Evolutionary conservation across 2,113 vertebrate genomes (phyloP).

Genomic region (Callopanchax toddi): DNA sequence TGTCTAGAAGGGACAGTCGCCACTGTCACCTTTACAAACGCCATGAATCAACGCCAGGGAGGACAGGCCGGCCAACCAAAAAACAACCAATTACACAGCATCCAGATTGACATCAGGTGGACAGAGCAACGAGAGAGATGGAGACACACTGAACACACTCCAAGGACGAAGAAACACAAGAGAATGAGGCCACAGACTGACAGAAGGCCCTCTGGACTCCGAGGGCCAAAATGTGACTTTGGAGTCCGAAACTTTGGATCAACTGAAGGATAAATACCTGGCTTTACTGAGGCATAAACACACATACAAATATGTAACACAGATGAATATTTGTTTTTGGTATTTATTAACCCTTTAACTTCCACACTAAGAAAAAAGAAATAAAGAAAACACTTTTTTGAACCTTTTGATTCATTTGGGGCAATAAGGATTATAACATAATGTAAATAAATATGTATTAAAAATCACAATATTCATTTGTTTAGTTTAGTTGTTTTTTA

Average conservation of each 20-base stretch:
- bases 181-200: constrained; percentile 66
- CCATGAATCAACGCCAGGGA: constrained; percentile 75
- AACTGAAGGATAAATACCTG: constrained; percentile 1
- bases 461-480: no score
- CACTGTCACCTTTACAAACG: constrained; percentile 81
- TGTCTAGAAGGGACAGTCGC: constrained; percentile 79
- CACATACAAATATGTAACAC: background rate
- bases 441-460: no score
- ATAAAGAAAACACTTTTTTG: no score
- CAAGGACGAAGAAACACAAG: constrained; percentile 73
- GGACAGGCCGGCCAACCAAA: constrained; percentile 68
- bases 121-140: constrained; percentile 65
- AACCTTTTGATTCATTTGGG: no score
- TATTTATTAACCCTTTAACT: no score
- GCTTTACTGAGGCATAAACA: background rate
- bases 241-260: background rate
- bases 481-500: no score
- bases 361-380: no score
- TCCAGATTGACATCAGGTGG: constrained; percentile 78
- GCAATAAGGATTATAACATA: no score
- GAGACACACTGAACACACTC: constrained; percentile 59
- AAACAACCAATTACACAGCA: constrained; percentile 77
- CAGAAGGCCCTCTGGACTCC: constrained; percentile 52
- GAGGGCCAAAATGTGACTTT: constrained; percentile 31
- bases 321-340: no score